A percentile compares a stretch with the other conserved stretches of the same genome.
These are phyloP conservation scores for Rutpela maculata DNA, from an alignment of 2,888 invertebrate genomes.

Conservation along the genomic window DNA sequence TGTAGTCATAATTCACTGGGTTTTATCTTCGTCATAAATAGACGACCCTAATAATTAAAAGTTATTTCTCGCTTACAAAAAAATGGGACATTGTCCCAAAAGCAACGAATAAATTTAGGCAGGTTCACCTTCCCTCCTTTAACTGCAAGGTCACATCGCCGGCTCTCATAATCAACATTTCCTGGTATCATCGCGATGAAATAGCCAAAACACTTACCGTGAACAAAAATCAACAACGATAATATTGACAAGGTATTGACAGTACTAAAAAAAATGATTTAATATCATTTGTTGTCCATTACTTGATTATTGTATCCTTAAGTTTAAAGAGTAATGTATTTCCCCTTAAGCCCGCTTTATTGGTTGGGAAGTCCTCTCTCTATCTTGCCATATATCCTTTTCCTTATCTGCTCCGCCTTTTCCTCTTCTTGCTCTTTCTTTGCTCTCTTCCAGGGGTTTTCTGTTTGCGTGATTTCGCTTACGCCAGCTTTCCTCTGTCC, in stretches of 20 bases:
- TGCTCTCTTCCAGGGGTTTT: too few relatives aligned
- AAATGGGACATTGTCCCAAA: slow-evolving; percentile 73
- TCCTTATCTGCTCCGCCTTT: too few relatives aligned
- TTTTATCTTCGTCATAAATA: slow-evolving; percentile 75
- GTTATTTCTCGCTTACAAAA: slow-evolving; percentile 74
- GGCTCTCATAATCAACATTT: slow-evolving; percentile 47
- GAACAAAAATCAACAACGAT: background rate
- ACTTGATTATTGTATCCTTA: too few relatives aligned
- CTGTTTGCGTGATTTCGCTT: too few relatives aligned
- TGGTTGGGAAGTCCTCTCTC: too few relatives aligned
- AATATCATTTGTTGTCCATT: background rate
- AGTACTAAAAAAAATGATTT: background rate
- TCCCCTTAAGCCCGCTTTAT: too few relatives aligned
- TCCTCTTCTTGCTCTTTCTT: too few relatives aligned
- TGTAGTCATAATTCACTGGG: slow-evolving; percentile 73
- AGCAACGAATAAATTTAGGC: slow-evolving; percentile 61
- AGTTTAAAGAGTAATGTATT: too few relatives aligned
- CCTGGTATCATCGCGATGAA: slow-evolving; percentile 11
- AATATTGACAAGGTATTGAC: background rate
- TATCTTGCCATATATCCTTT: too few relatives aligned
- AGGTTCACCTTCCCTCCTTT: slow-evolving; percentile 58
- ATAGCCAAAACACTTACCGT: slow-evolving; percentile 13
- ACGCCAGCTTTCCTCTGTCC: too few relatives aligned
- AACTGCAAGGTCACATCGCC: slow-evolving; percentile 50
- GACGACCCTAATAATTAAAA: slow-evolving; percentile 75